These are phyloP conservation scores for Prostheceraeus crozeri DNA, from an alignment of 2,888 invertebrate genomes.

Conservation along the genomic window DNA sequence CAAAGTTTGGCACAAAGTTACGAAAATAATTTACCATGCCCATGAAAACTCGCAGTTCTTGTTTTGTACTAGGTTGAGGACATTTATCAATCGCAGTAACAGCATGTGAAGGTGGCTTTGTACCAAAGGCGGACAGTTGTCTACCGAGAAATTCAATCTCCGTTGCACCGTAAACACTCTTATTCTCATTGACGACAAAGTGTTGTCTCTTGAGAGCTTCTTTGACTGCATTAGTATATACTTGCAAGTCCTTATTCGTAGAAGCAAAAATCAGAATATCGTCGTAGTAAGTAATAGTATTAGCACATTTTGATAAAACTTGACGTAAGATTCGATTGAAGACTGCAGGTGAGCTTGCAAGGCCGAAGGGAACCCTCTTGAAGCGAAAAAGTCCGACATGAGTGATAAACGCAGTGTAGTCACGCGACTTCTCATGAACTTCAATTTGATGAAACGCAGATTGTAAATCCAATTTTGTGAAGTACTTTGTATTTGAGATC, in stretches of 20 bases:
- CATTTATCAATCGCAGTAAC: no score
- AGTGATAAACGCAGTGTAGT: no score
- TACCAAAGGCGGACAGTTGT: no score
- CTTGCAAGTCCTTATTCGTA: background rate
- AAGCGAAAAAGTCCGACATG: no score
- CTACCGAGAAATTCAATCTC: conserved; percentile 23
- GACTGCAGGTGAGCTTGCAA: conserved; percentile 9
- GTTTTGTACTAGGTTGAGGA: conserved; percentile 9
- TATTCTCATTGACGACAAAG: background rate
- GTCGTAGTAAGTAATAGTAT: conserved; percentile 9
- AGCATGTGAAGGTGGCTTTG: no score
- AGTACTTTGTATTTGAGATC: no score
- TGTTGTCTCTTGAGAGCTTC: conserved; percentile 1
- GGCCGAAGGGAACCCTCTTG: conserved; percentile 18
- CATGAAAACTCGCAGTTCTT: conserved; percentile 19
- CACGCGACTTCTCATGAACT: no score
- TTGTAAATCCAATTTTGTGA: no score
- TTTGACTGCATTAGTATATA: background rate
- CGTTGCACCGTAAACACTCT: conserved; percentile 19
- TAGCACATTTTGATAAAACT: conserved; percentile 10
- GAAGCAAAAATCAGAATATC: conserved; percentile 29
- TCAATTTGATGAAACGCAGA: no score
- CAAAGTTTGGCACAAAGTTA: conserved; percentile 6
- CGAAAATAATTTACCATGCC: conserved; percentile 24
- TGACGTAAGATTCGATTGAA: conserved; percentile 18